Percentiles rank a stretch among this genome's conserved stretches.
Conservation (phyloP, 2,888 invertebrate genomes). For the Lepidocyrtinus sp. region DNA sequence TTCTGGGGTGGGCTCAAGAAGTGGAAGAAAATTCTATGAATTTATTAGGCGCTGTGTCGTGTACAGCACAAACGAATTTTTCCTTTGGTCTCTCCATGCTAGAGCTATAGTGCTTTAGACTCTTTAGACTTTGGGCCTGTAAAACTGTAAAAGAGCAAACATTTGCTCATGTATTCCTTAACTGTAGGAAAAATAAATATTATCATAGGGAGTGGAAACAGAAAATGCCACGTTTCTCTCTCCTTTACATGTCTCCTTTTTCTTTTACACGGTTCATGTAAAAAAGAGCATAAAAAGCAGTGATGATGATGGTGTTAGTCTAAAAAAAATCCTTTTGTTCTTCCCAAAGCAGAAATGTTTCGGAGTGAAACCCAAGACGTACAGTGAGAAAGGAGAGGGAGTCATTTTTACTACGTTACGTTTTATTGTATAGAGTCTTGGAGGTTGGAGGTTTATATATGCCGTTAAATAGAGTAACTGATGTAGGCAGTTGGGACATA, state of each 20-base stretch:
- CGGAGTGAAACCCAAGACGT: conserved; percentile 35
- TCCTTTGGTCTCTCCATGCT: neutral
- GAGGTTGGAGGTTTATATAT: no score
- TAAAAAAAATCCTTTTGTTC: neutral
- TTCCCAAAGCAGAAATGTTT: no score
- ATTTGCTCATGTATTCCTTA: conserved; percentile 54
- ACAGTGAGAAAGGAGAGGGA: conserved; percentile 51
- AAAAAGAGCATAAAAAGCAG: conserved; percentile 16
- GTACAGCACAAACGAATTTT: neutral
- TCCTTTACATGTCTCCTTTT: neutral
- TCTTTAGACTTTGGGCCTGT: no score
- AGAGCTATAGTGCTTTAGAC: no score
- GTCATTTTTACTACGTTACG: no score
- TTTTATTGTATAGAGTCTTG: no score
- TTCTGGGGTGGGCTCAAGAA: no score
- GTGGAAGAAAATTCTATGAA: no score
- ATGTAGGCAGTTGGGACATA: no score
- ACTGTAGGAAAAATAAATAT: conserved; percentile 58
- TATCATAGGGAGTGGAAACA: conserved; percentile 51
- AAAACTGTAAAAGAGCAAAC: conserved; percentile 58
- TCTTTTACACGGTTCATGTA: neutral
- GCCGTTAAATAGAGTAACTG: no score
- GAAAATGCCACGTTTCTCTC: conserved; percentile 15
- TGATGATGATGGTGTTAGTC: neutral
- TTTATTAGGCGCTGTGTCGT: neutral